These are phyloP conservation scores for Huso huso DNA, from an alignment of 2,797 vertebrate genomes.

Conservation along the genomic window DNA sequence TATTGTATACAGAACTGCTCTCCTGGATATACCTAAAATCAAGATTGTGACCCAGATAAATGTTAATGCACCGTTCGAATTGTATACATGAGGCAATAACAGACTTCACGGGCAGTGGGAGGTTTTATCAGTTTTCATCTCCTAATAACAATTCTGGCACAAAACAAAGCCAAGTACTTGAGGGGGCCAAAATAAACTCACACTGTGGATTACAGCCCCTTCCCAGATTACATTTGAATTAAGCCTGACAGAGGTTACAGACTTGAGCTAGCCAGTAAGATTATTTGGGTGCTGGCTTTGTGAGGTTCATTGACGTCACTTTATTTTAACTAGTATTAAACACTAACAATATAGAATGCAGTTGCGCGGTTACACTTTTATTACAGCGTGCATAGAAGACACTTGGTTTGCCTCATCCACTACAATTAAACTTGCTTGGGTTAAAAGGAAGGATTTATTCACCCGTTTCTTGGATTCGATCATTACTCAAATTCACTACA, in stretches of 20 bases:
- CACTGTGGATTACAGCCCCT: neutral
- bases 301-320: no score
- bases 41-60: neutral
- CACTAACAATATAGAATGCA: no score
- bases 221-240: neutral
- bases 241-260: neutral
- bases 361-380: no score
- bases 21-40: neutral
- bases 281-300: no score
- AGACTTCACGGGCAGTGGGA: neutral
- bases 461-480: no score
- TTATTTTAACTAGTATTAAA: no score
- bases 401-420: no score
- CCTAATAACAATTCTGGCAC: conserved; percentile 8
- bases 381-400: no score
- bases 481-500: no score
- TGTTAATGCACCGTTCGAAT: conserved; percentile 1
- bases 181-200: conserved; percentile 3
- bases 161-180: conserved; percentile 4
- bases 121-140: conserved; percentile 8
- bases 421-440: no score
- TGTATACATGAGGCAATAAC: conserved; percentile 1
- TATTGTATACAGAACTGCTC: neutral
- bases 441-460: no score
- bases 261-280: neutral